Conservation (phyloP, 2,888 invertebrate genomes). For the Laothoe populi region DNA sequence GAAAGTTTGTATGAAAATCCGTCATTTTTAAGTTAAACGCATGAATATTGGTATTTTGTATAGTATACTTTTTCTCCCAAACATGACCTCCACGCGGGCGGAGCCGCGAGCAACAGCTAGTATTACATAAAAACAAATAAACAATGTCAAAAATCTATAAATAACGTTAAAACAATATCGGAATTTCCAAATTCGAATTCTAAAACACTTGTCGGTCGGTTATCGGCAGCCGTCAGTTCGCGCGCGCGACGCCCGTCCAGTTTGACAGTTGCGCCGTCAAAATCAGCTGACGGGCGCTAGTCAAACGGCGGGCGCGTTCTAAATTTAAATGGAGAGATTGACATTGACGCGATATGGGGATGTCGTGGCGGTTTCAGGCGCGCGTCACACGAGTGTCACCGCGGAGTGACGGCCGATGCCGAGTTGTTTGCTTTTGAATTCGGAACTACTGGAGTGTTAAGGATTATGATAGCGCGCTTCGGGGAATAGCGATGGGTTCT, state of each 20-base stretch:
- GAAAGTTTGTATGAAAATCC: too few species aligned
- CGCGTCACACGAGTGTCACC: slow-evolving; percentile 24
- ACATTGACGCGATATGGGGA: slow-evolving; percentile 70
- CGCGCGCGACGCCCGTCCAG: slow-evolving; percentile 52
- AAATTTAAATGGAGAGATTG: slow-evolving; percentile 72
- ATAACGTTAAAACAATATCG: slow-evolving; percentile 41
- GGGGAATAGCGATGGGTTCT: neutral
- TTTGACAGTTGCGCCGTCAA: slow-evolving; percentile 61
- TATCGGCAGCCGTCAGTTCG: slow-evolving; percentile 64
- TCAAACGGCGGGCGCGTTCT: slow-evolving; percentile 61
- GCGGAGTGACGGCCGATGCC: slow-evolving; percentile 2
- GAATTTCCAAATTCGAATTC: slow-evolving; percentile 51
- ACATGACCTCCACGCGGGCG: too few species aligned
- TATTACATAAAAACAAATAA: too few species aligned
- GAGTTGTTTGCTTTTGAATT: slow-evolving; percentile 10
- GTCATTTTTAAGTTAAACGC: too few species aligned
- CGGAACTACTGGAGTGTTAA: slow-evolving; percentile 19
- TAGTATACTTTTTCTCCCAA: too few species aligned
- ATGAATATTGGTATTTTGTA: too few species aligned
- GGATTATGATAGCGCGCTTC: slow-evolving; percentile 4
- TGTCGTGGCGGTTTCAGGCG: slow-evolving; percentile 38
- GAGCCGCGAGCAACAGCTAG: too few species aligned
- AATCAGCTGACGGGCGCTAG: slow-evolving; percentile 64
- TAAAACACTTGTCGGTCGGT: slow-evolving; percentile 48
- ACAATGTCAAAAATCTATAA: too few species aligned